Conservation (phyloP, 2,888 invertebrate species). For the Dusona sp. region DNA sequence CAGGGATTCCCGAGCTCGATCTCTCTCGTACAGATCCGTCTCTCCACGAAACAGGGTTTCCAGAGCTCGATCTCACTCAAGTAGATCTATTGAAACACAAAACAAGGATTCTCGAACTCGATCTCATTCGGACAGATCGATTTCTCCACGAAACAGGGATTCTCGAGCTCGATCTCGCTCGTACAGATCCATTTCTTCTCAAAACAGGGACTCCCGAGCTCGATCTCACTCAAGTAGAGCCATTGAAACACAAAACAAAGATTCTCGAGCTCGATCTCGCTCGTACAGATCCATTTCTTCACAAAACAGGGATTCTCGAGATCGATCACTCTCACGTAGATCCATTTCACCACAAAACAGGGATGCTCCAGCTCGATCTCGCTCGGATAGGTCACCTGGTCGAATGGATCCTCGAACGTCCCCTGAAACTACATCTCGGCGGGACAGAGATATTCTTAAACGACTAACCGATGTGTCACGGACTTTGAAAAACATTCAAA, state of each 20-base stretch:
- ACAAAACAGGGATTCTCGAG: no score
- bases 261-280: neutral
- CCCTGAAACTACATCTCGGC: constrained; percentile 10
- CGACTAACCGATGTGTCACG: constrained; percentile 10
- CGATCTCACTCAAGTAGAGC: neutral
- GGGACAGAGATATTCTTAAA: constrained; percentile 11
- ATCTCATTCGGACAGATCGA: no score
- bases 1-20: neutral
- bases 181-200: neutral
- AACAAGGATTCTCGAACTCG: no score
- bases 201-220: no score
- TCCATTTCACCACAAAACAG: neutral
- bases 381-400: constrained; percentile 1
- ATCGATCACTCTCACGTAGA: neutral
- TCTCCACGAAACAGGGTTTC: neutral
- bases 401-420: neutral
- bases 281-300: no score
- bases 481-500: constrained; percentile 14
- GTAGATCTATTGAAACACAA: no score
- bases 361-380: constrained; percentile 1
- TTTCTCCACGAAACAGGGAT: no score
- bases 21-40: no score
- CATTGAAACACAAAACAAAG: neutral
- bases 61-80: neutral
- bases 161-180: neutral